These are phyloP conservation scores for Darevskia mixta DNA, from an alignment of 2,797 vertebrate genomes.

Conservation along the genomic window DNA sequence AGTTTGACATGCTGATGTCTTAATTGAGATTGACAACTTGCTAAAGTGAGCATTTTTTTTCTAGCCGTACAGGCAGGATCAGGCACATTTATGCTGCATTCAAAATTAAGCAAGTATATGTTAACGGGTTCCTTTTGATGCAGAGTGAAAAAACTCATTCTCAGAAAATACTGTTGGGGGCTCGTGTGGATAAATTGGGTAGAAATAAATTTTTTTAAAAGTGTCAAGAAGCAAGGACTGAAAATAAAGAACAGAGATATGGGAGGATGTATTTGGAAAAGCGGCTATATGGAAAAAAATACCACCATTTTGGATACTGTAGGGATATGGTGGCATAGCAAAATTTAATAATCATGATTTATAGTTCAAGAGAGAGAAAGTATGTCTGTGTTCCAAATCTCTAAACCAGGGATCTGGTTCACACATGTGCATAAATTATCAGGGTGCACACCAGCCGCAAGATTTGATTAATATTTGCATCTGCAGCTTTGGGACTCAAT, in stretches of 20 bases:
- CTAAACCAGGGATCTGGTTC: constrained; percentile 29
- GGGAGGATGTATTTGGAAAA: not conserved
- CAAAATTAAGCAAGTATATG: constrained; percentile 21
- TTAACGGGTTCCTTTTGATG: constrained; percentile 1
- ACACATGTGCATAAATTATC: constrained; percentile 18
- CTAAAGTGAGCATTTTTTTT: constrained; percentile 70
- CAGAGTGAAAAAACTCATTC: not conserved
- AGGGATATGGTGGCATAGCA: constrained; percentile 1
- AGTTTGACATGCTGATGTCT: constrained; percentile 78
- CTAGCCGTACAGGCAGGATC: constrained; percentile 62
- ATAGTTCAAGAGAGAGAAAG: not conserved
- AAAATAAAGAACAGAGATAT: constrained; percentile 18
- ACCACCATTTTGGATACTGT: constrained; percentile 2
- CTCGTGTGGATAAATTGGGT: not conserved
- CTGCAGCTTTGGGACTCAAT: too few relatives aligned
- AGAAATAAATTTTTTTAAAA: constrained; percentile 34
- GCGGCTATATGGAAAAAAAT: constrained; percentile 20
- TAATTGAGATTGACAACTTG: constrained; percentile 84
- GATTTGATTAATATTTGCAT: too few relatives aligned
- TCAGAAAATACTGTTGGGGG: constrained; percentile 3
- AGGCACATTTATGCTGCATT: constrained; percentile 52
- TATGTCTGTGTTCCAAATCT: constrained; percentile 18
- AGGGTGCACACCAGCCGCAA: not conserved
- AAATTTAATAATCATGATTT: constrained; percentile 22
- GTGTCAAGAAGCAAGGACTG: constrained; percentile 21